phyloP scores from a whole-genome alignment of 1,140 invertebrate genomes.

The Maniola jurtina region DNA sequence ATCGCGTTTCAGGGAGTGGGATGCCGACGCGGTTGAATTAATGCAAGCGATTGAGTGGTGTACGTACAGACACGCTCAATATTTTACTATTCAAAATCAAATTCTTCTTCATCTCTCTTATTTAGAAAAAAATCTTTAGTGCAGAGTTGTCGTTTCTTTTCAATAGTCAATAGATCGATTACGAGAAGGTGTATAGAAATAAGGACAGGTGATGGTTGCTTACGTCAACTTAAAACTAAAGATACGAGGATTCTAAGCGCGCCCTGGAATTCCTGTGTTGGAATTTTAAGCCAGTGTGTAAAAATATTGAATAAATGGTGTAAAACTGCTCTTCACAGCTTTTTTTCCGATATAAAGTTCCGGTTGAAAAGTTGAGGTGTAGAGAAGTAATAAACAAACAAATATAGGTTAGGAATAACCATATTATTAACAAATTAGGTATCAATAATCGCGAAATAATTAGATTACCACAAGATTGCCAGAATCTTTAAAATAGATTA shows the following conservation, averaged over 20 bases:
- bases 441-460: neutral
- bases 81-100: neutral
- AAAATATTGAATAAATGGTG: too few species aligned
- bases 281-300: too few species aligned
- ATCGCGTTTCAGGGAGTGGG: constrained; percentile 29
- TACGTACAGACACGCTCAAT: constrained; percentile 12
- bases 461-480: neutral
- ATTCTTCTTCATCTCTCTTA: too few species aligned
- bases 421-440: too few species aligned
- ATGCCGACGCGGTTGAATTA: constrained; percentile 21
- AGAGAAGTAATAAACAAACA: too few species aligned
- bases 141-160: neutral
- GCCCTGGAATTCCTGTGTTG: too few species aligned
- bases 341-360: too few species aligned
- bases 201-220: neutral
- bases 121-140: neutral
- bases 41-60: constrained; percentile 20
- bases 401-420: too few species aligned
- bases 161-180: neutral
- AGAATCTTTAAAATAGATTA: neutral
- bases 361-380: too few species aligned
- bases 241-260: too few species aligned
- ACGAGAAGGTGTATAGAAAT: too few species aligned
- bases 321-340: too few species aligned
- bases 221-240: neutral